Evolutionary conservation across 2,797 vertebrate genomes (phyloP).

Genomic region (Notoglanidium macrostoma): DNA sequence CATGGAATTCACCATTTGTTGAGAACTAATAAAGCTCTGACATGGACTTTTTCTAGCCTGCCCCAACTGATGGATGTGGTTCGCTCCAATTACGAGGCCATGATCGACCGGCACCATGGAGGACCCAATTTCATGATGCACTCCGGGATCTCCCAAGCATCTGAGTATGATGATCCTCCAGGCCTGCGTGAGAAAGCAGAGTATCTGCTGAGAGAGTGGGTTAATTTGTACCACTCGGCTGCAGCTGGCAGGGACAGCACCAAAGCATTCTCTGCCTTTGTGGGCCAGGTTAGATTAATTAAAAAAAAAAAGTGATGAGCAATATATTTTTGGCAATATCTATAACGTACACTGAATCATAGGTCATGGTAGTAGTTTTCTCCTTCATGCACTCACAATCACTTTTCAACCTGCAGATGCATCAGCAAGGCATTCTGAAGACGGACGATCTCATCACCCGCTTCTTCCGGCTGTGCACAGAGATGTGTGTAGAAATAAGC

Average conservation of each 20-base stretch:
- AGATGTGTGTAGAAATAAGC: slow-evolving; percentile 99
- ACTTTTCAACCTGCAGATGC: slow-evolving; percentile 81
- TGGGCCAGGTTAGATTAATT: slow-evolving; percentile 89
- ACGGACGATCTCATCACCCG: slow-evolving; percentile 98
- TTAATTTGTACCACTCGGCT: slow-evolving; percentile 98
- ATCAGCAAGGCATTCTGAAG: slow-evolving; percentile 98
- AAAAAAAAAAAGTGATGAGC: neutral
- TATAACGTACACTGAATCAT: neutral
- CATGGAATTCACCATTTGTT: neutral
- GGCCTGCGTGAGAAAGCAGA: slow-evolving; percentile 98
- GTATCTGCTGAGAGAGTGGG: slow-evolving; percentile 97
- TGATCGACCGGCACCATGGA: slow-evolving; percentile 97
- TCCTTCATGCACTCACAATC: neutral
- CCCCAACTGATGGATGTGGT: slow-evolving; percentile 99
- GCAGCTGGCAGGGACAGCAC: slow-evolving; percentile 98
- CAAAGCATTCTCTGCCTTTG: slow-evolving; percentile 99
- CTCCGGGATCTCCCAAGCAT: slow-evolving; percentile 98
- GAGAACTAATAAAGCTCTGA: neutral
- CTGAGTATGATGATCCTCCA: slow-evolving; percentile 97
- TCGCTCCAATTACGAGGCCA: slow-evolving; percentile 97
- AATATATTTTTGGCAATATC: neutral
- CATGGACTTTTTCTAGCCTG: slow-evolving; percentile 72
- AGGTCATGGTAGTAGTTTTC: neutral
- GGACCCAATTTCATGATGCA: slow-evolving; percentile 99
- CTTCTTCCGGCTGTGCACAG: slow-evolving; percentile 98